Percentiles rank a stretch among this genome's conserved stretches.
Conservation (phyloP, 2,113 vertebrate genomes). For the Chaenocephalus aceratus region DNA sequence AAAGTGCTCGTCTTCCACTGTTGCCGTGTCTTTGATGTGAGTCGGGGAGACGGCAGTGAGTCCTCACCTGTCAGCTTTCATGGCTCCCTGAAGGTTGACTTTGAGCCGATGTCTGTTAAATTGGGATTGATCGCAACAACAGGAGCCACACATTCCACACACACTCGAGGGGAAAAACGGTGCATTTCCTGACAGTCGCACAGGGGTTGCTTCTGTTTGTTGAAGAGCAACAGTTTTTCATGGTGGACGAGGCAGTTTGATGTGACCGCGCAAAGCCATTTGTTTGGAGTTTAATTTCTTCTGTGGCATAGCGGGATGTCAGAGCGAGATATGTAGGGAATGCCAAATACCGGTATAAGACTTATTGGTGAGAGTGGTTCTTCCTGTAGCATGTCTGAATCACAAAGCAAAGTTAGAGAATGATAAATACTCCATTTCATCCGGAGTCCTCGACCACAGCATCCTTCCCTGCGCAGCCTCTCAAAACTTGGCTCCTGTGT, state of each 20-base stretch:
- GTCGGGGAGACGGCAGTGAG: slow-evolving; percentile 75
- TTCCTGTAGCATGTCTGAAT: slow-evolving; percentile 58
- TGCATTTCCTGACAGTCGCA: slow-evolving; percentile 72
- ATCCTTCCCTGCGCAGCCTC: slow-evolving; percentile 23
- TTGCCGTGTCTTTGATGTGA: slow-evolving; percentile 77
- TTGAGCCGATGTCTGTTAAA: slow-evolving; percentile 83
- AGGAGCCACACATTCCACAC: slow-evolving; percentile 69
- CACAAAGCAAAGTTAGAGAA: slow-evolving; percentile 47
- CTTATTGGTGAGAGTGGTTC: slow-evolving; percentile 46
- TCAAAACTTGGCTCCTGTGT: slow-evolving; percentile 28
- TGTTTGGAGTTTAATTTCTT: slow-evolving; percentile 56
- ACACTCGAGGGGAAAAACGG: slow-evolving; percentile 31
- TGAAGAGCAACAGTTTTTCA: slow-evolving; percentile 63
- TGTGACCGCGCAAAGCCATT: slow-evolving; percentile 69
- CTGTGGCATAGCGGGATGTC: slow-evolving; percentile 45
- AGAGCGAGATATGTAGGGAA: slow-evolving; percentile 42
- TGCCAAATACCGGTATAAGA: slow-evolving; percentile 43
- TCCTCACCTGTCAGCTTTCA: slow-evolving; percentile 85
- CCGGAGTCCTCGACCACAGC: slow-evolving; percentile 22
- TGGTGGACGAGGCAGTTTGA: slow-evolving; percentile 64
- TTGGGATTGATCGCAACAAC: slow-evolving; percentile 85
- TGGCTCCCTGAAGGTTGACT: slow-evolving; percentile 83
- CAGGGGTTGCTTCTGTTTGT: slow-evolving; percentile 48
- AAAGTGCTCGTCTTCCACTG: slow-evolving; percentile 72
- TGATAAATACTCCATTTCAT: slow-evolving; percentile 54